These are phyloP conservation scores for Peromyscus melanophrys DNA, from an alignment of 2,797 vertebrate genomes.

Conservation along the genomic window DNA sequence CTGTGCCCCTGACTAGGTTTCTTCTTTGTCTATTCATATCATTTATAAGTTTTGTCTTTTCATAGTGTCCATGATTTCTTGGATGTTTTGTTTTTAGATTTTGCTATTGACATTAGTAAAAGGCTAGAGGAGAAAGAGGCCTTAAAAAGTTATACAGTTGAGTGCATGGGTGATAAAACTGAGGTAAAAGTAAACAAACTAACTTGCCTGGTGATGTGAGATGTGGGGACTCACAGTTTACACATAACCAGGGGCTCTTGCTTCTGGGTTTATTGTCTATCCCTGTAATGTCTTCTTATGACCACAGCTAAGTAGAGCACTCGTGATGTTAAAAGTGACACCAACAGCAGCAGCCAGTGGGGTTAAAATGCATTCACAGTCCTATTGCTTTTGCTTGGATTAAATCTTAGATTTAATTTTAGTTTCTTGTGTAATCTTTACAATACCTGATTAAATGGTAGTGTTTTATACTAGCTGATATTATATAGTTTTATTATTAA, in stretches of 20 bases:
- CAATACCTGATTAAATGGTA: constrained; percentile 14
- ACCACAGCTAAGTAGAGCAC: background rate
- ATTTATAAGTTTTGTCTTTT: background rate
- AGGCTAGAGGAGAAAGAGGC: background rate
- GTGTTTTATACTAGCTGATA: constrained; percentile 9
- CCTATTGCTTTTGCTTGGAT: constrained; percentile 24
- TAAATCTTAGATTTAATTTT: constrained; percentile 64
- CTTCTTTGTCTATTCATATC: background rate
- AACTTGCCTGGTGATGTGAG: background rate
- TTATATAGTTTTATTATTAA: constrained; percentile 17
- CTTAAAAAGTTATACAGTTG: background rate
- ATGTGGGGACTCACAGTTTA: background rate
- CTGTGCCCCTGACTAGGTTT: background rate
- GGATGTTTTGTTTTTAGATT: background rate
- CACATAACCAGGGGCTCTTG: background rate
- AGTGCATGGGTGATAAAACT: background rate
- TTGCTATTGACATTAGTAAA: constrained; percentile 14
- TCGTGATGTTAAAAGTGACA: constrained; percentile 1
- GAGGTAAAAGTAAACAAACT: background rate
- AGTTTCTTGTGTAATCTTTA: background rate
- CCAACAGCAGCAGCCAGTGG: background rate
- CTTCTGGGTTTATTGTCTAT: background rate
- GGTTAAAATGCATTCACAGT: constrained; percentile 29
- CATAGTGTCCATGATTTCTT: background rate
- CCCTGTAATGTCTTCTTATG: background rate